Base-by-base conservation (phyloP, 2,797 vertebrate genomes). In the Sebastes ruberrimus region DNA sequence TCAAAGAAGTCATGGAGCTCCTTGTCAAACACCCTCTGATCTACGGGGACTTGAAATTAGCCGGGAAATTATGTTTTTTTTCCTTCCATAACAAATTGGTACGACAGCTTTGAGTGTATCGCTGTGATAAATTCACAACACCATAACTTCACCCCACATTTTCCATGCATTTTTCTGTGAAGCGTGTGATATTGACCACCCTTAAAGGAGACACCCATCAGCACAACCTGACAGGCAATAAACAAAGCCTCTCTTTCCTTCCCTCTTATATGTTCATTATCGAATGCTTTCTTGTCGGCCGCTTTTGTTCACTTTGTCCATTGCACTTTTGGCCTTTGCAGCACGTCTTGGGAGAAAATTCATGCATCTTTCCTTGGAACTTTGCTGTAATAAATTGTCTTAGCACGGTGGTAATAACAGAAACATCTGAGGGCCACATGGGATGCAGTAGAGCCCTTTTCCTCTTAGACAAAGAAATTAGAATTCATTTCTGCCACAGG, bases 351-450 rank as follows among this genome's bases (percentile, higher is more conserved):
- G 65, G 72, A 75, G 53, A 64, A 82, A 84, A 75, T 64, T 65
- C 78, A 83, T 83, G 71, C 57, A 59, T 86, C 27, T 71, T 82
- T 82, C 52, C 55, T 71, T 78, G 80, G 64, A 84, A 82, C 63
- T 68, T 20, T 10, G 65, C 57, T 64, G 80, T 82, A 84, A 91
- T 89, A 91, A 87, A 93, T 92, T 80, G 74, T 84, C 74, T 78
- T 74, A 70, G 76, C 81, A 75, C 49, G 74, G 46, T 62, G 72
- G 64, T 84, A 88, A 89, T 83, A 90, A 80, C 86, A 91, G 88
- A 86, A 91, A 91, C 92, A 92, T 93, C 86, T 93, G 85, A 93
- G 55, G 76, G 71, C 85, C 92, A 92, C 89, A 89, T 91, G 91
- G 86, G 87, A 81, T 72, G 78, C 63, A 86, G 67, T 42, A 82